These are phyloP conservation scores for Oncorhynchus mykiss DNA, from an alignment of 2,113 vertebrate species.

Conservation along the genomic window DNA sequence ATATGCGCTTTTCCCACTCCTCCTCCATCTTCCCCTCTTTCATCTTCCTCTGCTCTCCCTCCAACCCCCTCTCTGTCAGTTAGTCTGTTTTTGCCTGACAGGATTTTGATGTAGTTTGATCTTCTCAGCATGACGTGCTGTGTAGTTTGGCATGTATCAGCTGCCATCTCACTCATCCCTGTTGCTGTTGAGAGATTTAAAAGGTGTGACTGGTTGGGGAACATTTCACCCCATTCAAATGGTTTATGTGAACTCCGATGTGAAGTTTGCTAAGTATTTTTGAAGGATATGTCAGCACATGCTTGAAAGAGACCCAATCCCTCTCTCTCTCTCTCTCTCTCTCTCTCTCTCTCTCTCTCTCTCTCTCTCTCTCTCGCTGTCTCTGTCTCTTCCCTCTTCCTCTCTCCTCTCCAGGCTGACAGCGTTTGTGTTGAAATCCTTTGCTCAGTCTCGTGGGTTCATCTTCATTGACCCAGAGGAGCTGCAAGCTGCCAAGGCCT, in stretches of 20 bases:
- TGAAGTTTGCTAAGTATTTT: conserved; percentile 27
- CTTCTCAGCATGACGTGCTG: background rate
- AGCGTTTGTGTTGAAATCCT: conserved; percentile 92
- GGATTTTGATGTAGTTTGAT: background rate
- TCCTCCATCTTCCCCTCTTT: conserved; percentile 36
- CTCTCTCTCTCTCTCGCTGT: conserved; percentile 4
- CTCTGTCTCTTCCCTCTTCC: conserved; percentile 8
- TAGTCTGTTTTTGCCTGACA: background rate
- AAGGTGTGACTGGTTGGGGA: conserved; percentile 35
- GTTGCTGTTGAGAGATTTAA: conserved; percentile 42
- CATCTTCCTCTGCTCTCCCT: conserved; percentile 31
- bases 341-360: conserved; percentile 6
- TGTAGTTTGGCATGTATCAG: conserved; percentile 9
- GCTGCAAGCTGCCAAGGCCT: conserved; percentile 83
- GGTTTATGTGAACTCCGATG: conserved; percentile 15
- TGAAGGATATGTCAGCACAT: conserved; percentile 24
- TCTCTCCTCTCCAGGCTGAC: conserved; percentile 79
- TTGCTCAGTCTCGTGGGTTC: conserved; percentile 90
- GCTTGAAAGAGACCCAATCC: conserved; percentile 28
- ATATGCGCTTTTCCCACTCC: conserved; percentile 32
- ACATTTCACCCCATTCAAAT: conserved; percentile 30
- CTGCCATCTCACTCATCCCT: background rate
- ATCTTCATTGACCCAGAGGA: conserved; percentile 91
- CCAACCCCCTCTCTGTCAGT: conserved; percentile 18
- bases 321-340: conserved; percentile 3